Conservation (phyloP, 2,113 vertebrate genomes). For the Apus apus region DNA sequence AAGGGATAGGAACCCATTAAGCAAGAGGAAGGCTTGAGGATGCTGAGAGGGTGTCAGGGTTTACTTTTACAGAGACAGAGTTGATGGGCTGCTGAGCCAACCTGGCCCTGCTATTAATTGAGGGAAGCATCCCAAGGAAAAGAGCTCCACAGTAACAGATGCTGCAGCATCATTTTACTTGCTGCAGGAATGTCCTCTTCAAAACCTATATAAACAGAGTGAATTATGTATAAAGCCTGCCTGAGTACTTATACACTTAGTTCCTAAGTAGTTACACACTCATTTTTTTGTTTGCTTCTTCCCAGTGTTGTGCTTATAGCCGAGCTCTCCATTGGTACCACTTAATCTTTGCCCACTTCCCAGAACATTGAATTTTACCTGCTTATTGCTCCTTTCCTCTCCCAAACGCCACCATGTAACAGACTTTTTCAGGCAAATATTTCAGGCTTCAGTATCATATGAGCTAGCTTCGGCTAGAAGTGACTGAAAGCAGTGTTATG, state of each 20-base stretch:
- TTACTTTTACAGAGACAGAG: background rate
- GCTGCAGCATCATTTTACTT: background rate
- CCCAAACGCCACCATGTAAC: background rate
- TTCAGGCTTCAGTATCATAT: background rate
- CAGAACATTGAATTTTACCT: background rate
- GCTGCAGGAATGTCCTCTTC: background rate
- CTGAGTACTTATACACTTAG: background rate
- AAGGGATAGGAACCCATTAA: background rate
- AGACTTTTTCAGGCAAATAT: background rate
- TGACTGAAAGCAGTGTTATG: background rate
- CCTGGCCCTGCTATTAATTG: background rate
- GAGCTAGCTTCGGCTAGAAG: background rate
- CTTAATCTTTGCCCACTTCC: background rate
- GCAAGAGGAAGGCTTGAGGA: background rate
- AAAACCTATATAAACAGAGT: background rate
- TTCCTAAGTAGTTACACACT: background rate
- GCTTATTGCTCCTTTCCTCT: background rate
- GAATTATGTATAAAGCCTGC: background rate
- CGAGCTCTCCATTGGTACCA: background rate
- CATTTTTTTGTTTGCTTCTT: accelerated
- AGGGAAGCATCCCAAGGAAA: background rate
- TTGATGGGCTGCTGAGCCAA: background rate
- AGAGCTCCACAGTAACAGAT: background rate
- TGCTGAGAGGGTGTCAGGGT: background rate
- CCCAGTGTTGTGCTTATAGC: background rate